Conservation (phyloP, 1,140 invertebrate species). For the Aphaenogaster rudis region DNA sequence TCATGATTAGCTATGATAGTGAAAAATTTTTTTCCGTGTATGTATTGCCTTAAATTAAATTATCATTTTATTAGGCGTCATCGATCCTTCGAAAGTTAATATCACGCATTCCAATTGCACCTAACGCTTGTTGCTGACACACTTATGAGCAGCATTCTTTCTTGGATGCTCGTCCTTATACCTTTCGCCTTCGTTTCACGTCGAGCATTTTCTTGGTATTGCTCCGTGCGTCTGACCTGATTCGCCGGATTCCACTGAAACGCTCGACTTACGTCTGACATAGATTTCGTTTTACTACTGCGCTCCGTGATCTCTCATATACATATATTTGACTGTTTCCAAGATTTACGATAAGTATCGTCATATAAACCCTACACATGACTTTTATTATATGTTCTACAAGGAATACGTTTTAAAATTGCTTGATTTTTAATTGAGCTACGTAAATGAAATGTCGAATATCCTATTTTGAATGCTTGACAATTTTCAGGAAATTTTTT, state of each 20-base stretch:
- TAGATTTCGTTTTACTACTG: conserved; percentile 50
- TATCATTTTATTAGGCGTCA: conserved; percentile 17
- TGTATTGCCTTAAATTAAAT: not conserved
- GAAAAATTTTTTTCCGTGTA: too few relatives aligned
- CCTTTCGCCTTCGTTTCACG: conserved; percentile 31
- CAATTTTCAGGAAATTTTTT: not conserved
- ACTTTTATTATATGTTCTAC: not conserved
- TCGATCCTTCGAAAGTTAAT: conserved; percentile 24
- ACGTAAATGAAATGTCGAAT: not conserved
- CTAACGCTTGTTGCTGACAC: conserved; percentile 30
- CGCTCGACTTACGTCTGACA: conserved; percentile 46
- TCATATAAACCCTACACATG: not conserved
- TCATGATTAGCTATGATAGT: too few relatives aligned
- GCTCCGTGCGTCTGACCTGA: conserved; percentile 53
- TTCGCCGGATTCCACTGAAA: conserved; percentile 43
- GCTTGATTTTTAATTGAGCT: not conserved
- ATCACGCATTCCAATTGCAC: conserved; percentile 26
- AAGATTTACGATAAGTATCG: conserved; percentile 20
- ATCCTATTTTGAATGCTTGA: not conserved
- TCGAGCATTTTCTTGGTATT: conserved; percentile 47
- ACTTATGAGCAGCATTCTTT: conserved; percentile 54
- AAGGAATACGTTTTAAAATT: not conserved
- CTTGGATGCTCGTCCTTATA: conserved; percentile 25
- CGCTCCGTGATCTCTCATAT: conserved; percentile 5
- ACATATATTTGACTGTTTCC: conserved; percentile 32